Base-by-base conservation (phyloP, 2,888 invertebrate species). In the Diarsia rubi region DNA sequence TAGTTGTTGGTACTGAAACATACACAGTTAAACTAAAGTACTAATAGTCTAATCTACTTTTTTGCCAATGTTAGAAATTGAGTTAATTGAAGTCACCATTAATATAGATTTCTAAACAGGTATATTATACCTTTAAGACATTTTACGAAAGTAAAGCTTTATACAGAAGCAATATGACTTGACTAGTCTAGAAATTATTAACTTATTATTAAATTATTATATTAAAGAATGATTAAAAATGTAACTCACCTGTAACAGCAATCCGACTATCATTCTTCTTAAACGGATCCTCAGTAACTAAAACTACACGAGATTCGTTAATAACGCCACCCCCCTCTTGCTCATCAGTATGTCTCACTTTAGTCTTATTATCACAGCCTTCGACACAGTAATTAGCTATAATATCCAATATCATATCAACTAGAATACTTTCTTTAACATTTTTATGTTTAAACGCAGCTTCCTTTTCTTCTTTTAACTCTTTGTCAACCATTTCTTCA, bases 401-500 rank as follows among this genome's bases (percentile, higher is more conserved):
- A 19, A 65, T 83, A 62, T 85, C 67, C 37, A 90, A 73, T 72
- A 91, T 84, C 44, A 89, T 77, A 81, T 89, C 87, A 67, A 91
- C 87, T 70, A 91, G 79, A 79, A 86, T 64, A 86, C 82, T 91
- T 64, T 88, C 88, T 49, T 83, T 84, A 14, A 21, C 31, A 21
- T 73, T 47, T 64, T 70, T 75, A 63, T 82, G 52, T 24, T 37
- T 19, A 21, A 6, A 4, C 9, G 75, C 73, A 67, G 75, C 78
- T 75, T 79, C 81, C 64, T 79, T 66, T 67, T 85, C 66, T 78
- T 82, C 73, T 59, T 82, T 87, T 1, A 93, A 78, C 78, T 93
- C 91, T 75, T 92, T 86, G 37, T 93, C 90, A 11, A 93, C 91
- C 69, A 91, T 87, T 63, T 90, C 84, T 73, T 90, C 85, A 66